phyloP scores from a whole-genome alignment of 2,888 invertebrate genomes.

The Drosophila fungiperda region DNA sequence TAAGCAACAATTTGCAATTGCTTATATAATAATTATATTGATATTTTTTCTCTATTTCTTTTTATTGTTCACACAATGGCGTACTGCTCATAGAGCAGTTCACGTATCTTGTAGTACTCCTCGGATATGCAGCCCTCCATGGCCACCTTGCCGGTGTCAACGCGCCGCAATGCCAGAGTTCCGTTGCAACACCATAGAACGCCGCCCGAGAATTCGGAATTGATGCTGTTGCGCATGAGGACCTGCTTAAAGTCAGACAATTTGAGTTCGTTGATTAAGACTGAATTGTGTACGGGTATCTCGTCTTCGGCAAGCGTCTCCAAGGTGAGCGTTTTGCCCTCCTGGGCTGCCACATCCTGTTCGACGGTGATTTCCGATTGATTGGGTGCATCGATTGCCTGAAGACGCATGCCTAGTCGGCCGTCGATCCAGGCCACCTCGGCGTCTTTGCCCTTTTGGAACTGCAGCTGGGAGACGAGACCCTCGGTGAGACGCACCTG shows the following conservation, averaged over 20 bases:
- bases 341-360: conserved; percentile 82
- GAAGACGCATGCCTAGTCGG: conserved; percentile 88
- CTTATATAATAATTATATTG: neutral
- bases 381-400: conserved; percentile 86
- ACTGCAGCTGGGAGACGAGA: conserved; percentile 93
- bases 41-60: conserved; percentile 9
- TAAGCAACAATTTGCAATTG: neutral
- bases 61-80: conserved; percentile 91
- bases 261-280: conserved; percentile 96
- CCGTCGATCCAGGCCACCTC: conserved; percentile 99
- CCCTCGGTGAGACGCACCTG: conserved; percentile 97
- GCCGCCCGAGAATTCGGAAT: conserved; percentile 95
- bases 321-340: conserved; percentile 89
- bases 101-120: conserved; percentile 97
- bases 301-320: conserved; percentile 87
- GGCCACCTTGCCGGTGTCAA: conserved; percentile 96
- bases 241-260: conserved; percentile 95
- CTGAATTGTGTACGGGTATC: conserved; percentile 90
- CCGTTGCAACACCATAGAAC: conserved; percentile 97
- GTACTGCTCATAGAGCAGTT: conserved; percentile 97
- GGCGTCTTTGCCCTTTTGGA: conserved; percentile 93
- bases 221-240: conserved; percentile 90
- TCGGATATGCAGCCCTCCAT: conserved; percentile 97
- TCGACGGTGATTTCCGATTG: conserved; percentile 55
- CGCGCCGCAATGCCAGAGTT: conserved; percentile 94